Conservation (phyloP, 2,888 invertebrate genomes). For the Imbricaverruca yamaguchii region DNA sequence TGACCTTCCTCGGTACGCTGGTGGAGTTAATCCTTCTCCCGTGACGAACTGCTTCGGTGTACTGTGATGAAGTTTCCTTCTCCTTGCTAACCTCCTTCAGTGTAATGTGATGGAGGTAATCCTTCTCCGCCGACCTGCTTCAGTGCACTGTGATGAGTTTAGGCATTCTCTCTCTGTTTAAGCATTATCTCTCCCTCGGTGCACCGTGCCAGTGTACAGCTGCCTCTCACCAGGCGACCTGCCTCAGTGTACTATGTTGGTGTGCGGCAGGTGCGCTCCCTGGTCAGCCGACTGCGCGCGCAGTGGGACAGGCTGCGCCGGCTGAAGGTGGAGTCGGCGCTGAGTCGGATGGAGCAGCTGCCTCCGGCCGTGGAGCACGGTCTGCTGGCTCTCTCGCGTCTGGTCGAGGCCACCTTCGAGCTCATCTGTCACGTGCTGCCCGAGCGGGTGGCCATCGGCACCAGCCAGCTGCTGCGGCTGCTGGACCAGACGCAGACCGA, state of each 20-base stretch:
- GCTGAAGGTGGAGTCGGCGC: neutral
- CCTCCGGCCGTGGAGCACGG: conserved; percentile 13
- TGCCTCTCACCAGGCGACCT: no score
- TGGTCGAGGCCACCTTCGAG: neutral
- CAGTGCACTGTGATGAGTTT: no score
- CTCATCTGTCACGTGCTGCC: conserved; percentile 9
- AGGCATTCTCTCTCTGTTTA: no score
- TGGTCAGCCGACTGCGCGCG: neutral
- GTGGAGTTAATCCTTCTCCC: no score
- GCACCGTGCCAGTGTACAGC: no score
- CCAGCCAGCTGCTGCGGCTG: neutral
- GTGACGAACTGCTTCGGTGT: no score
- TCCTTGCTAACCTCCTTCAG: no score
- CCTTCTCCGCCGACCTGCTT: no score
- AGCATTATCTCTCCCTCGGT: no score
- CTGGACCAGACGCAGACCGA: neutral
- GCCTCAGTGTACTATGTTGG: neutral
- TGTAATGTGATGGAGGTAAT: no score
- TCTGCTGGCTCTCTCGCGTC: neutral
- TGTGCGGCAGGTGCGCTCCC: neutral
- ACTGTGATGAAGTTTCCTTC: no score
- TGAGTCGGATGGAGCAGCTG: neutral
- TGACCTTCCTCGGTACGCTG: no score
- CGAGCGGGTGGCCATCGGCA: neutral
- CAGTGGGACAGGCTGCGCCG: conserved; percentile 6